phyloP scores from a whole-genome alignment of 23 tunicate genomes.

The Styela plicata region DNA sequence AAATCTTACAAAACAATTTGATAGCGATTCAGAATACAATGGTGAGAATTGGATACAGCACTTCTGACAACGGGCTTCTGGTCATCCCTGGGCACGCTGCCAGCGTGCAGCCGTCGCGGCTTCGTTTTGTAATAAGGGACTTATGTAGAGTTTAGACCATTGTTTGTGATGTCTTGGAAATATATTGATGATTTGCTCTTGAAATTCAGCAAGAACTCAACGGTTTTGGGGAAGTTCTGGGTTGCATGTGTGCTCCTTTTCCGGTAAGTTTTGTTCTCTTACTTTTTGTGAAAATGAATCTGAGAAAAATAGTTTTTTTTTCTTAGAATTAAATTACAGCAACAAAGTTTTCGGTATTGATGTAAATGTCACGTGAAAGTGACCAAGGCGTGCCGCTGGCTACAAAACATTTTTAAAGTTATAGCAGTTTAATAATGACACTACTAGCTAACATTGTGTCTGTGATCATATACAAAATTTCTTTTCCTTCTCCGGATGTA shows the following conservation, averaged over 20 bases:
- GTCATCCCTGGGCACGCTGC: neutral
- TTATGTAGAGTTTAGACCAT: neutral
- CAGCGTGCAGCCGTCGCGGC: neutral
- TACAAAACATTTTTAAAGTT: no score
- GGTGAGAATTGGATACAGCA: neutral
- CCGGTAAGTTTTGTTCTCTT: slow-evolving; percentile 41
- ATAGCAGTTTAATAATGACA: no score
- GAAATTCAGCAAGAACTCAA: slow-evolving; percentile 65
- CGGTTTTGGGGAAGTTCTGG: slow-evolving; percentile 83
- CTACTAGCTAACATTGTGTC: no score
- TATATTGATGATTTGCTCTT: slow-evolving; percentile 70
- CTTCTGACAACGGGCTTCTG: neutral
- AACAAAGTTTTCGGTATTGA: no score
- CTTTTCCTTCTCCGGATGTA: no score
- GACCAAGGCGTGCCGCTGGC: no score
- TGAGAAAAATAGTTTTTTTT: neutral
- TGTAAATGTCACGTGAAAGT: no score
- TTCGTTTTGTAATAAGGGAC: neutral
- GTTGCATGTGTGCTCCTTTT: slow-evolving; percentile 60
- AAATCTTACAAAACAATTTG: neutral
- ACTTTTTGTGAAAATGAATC: neutral
- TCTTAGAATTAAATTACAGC: no score
- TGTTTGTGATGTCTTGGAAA: slow-evolving; percentile 68
- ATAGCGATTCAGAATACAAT: neutral
- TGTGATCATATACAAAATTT: no score